Evolutionary conservation across 2,888 invertebrate genomes (phyloP), one percentile per base, ranked within the genome.

Genomic region (Leucoptera coffeella): DNA sequence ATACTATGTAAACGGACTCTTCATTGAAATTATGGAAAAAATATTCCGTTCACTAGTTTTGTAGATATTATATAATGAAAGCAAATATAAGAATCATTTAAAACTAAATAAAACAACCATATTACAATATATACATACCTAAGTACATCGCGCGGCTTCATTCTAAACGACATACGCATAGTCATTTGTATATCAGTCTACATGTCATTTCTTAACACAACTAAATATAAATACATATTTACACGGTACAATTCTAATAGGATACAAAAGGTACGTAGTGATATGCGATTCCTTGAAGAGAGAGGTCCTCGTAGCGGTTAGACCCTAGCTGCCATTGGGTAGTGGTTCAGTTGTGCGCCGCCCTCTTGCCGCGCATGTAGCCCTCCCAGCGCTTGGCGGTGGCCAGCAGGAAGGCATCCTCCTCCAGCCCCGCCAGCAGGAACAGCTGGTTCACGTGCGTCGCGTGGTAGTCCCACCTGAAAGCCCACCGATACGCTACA

Each of bases 381-480:
- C 86, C 86, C 41, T 89, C 85, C 96, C 96, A 96, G 28, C 96
- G 62, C 42, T 86, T 84, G 1, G 93, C 94, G 1, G 92, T 92
- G 28, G 80, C 77, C 10, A 81, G 73, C 34, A 94, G 78, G 29
- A 94, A 69, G 1, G 86, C 82, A 42, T 91, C 89, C 30, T 77
- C 77, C 38, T 92, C 90, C 23, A 97, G 79, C 1, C 91, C 87
- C 20, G 85, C 83, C 13, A 97, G 64, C 29, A 94, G 73, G 35
- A 97, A 78, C 35, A 95, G 74, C 49, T 99, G 95, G 67, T 95
- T 96, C 13, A 99, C 86, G 53, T 99, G 99, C 0, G 96, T 95
- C 0, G 94, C 90, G 61, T 99, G 99, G 56, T 99, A 99, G 52
- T 99, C 99, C 94, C 97, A 96, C 29, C 99, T 74, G n/a, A n/a